A percentile compares a stretch with the other conserved stretches of the same genome.
phyloP scores from a whole-genome alignment of 2,888 invertebrate species.

The Diarsia dahlii region DNA sequence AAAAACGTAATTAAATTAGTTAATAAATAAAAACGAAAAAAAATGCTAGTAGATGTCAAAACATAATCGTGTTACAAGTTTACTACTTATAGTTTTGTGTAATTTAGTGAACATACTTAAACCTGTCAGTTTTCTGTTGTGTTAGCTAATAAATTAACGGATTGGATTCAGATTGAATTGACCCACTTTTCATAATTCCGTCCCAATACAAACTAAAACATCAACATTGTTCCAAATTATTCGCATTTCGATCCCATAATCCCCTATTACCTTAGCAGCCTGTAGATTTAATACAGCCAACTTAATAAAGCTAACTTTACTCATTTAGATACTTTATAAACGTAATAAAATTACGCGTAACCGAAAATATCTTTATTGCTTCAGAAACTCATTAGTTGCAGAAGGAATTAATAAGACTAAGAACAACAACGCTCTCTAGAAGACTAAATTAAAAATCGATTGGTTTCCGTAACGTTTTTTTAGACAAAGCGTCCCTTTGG shows the following conservation, averaged over 20 bases:
- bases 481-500: conserved; percentile 73
- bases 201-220: not conserved
- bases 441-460: conserved; percentile 74
- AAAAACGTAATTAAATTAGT: too few species aligned
- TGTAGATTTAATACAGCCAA: conserved; percentile 27
- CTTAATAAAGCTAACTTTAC: conserved; percentile 26
- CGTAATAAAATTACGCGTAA: conserved; percentile 21
- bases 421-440: conserved; percentile 33
- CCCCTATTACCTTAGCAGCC: conserved; percentile 9
- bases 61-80: too few species aligned
- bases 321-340: conserved; percentile 34
- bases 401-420: conserved; percentile 43
- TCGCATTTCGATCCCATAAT: conserved; percentile 1
- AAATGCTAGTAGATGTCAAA: too few species aligned
- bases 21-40: too few species aligned
- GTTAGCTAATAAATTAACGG: too few species aligned
- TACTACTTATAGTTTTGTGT: too few species aligned
- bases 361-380: conserved; percentile 36
- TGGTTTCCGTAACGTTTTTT: conserved; percentile 75
- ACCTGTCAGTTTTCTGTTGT: too few species aligned
- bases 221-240: conserved; percentile 4
- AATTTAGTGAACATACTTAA: too few species aligned
- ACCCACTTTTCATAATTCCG: not conserved
- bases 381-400: conserved; percentile 40
- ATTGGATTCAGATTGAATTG: not conserved